phyloP scores from a whole-genome alignment of 2,113 vertebrate species.

The Platycercus adscitus region DNA sequence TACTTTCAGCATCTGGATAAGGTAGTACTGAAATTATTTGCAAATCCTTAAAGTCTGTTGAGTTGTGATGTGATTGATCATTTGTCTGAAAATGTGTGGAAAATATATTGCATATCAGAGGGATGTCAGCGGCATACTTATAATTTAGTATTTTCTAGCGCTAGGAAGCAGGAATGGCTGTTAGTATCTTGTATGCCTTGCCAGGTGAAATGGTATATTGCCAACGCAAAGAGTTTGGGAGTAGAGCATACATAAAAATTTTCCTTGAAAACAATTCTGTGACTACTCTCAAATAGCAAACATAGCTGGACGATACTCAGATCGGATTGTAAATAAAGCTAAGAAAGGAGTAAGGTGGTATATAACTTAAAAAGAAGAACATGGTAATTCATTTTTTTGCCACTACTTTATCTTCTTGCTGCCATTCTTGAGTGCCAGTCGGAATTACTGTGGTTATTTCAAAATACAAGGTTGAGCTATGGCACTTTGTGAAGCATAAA shows the following conservation, averaged over 20 bases:
- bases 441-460: slow-evolving; percentile 5
- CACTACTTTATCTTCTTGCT: slow-evolving; percentile 6
- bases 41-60: not conserved
- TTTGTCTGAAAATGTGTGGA: slow-evolving; percentile 29
- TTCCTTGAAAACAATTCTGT: not conserved
- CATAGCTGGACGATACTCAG: not conserved
- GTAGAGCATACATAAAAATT: not conserved
- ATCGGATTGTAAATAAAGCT: slow-evolving; percentile 14
- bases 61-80: not conserved
- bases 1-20: not conserved
- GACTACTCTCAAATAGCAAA: not conserved
- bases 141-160: not conserved
- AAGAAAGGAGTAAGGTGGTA: not conserved
- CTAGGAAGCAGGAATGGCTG: not conserved
- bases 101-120: not conserved
- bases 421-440: not conserved
- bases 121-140: not conserved
- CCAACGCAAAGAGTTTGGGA: not conserved
- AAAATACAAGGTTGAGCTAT: not conserved
- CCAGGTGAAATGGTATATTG: slow-evolving; percentile 34
- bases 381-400: not conserved
- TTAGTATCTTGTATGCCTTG: not conserved
- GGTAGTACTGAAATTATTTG: not conserved
- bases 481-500: not conserved
- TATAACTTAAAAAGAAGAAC: not conserved